Conservation (phyloP, 2,797 vertebrate genomes). For the Ambastaia sidthimunki region DNA sequence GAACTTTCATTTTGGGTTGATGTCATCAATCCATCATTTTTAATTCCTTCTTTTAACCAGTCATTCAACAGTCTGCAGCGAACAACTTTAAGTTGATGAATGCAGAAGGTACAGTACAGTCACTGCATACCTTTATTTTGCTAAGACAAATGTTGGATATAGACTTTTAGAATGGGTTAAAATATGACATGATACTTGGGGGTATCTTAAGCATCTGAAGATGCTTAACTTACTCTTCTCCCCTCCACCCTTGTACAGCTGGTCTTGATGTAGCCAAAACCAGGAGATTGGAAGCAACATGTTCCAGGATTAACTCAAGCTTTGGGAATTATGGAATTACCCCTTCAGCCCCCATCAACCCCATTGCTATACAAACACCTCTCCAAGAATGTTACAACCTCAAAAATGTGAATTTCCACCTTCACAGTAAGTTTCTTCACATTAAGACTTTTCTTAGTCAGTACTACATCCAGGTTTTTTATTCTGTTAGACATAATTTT, state of each 20-base stretch:
- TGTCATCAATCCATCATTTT: too few species aligned
- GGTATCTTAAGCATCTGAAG: constrained; percentile 59
- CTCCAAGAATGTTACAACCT: constrained; percentile 30
- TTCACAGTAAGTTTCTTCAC: neutral
- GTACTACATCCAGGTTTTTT: neutral
- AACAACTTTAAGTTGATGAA: neutral
- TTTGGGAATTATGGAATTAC: constrained; percentile 40
- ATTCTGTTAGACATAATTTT: neutral
- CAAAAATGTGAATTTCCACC: constrained; percentile 29
- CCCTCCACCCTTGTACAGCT: constrained; percentile 41
- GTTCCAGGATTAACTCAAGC: constrained; percentile 47
- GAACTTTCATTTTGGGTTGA: too few species aligned
- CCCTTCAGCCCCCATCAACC: neutral
- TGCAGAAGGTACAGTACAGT: neutral
- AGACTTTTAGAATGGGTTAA: constrained; percentile 67
- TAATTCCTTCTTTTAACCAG: neutral
- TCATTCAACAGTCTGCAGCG: neutral
- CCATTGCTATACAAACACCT: constrained; percentile 6
- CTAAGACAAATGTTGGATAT: constrained; percentile 38
- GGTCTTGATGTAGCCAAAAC: constrained; percentile 40
- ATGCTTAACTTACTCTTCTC: constrained; percentile 24
- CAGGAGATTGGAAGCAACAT: constrained; percentile 31
- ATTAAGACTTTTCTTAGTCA: neutral
- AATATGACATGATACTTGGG: constrained; percentile 65
- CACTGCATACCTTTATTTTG: neutral